Evolutionary conservation across 2,113 vertebrate genomes (phyloP).

Genomic region (Patagioenas fasciata): DNA sequence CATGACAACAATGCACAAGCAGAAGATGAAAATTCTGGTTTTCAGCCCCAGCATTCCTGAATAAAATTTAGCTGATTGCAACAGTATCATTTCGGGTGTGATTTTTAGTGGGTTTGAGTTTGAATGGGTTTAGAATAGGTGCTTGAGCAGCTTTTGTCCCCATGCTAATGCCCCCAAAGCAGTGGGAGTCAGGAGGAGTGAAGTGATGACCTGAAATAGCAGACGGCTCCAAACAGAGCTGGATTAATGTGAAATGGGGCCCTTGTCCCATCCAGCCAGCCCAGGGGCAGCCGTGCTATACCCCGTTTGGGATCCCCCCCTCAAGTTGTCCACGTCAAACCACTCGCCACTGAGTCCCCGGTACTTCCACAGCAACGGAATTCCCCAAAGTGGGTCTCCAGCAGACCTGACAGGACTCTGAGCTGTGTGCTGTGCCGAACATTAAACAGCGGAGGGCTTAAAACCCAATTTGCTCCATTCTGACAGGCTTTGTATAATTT

Average conservation of each 20-base stretch:
- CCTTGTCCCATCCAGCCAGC: neutral
- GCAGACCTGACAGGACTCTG: neutral
- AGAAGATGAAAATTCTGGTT: slow-evolving; percentile 27
- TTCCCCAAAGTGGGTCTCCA: neutral
- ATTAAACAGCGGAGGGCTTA: neutral
- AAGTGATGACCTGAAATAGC: slow-evolving; percentile 57
- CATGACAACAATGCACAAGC: neutral
- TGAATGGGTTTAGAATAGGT: slow-evolving; percentile 61
- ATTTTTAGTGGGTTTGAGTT: slow-evolving; percentile 60
- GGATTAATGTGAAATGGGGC: slow-evolving; percentile 40
- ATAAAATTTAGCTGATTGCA: slow-evolving; percentile 56
- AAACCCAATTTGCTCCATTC: neutral
- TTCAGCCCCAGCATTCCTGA: slow-evolving; percentile 42
- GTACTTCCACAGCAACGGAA: neutral
- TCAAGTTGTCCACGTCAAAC: neutral
- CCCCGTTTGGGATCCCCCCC: neutral
- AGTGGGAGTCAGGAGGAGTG: slow-evolving; percentile 43
- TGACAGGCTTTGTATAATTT: neutral
- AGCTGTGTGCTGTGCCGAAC: neutral
- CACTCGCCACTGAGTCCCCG: rapidly evolving
- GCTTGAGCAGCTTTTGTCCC: slow-evolving; percentile 38
- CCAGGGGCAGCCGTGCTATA: rapidly evolving
- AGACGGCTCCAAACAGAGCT: slow-evolving; percentile 45
- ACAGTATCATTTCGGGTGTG: slow-evolving; percentile 38
- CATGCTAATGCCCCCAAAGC: slow-evolving; percentile 31